Conservation (phyloP, 1,140 invertebrate genomes). For the Drosophila aff. region DNA sequence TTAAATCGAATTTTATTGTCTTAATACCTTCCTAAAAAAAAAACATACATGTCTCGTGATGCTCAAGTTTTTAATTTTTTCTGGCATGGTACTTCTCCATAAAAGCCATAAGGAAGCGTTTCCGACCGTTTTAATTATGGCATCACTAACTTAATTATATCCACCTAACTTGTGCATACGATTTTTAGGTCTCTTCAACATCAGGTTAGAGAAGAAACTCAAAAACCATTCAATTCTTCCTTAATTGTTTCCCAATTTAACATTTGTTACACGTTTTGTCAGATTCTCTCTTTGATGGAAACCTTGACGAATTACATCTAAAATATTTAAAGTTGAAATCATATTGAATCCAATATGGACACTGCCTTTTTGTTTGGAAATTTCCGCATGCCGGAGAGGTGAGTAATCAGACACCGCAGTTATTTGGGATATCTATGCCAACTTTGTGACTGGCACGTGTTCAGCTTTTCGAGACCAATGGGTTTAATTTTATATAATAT, state of each 20-base stretch:
- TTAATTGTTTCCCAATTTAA: not conserved
- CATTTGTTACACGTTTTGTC: constrained; percentile 7
- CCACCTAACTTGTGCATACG: constrained; percentile 7
- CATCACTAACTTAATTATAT: constrained; percentile 31
- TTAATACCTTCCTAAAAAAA: constrained; percentile 6
- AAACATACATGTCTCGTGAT: constrained; percentile 2
- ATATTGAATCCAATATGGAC: constrained; percentile 20
- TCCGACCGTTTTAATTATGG: constrained; percentile 22
- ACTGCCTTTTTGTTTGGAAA: constrained; percentile 22
- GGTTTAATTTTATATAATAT: not conserved
- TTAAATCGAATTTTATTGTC: constrained; percentile 34
- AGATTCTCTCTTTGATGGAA: not conserved
- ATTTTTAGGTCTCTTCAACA: not conserved
- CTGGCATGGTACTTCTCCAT: constrained; percentile 25
- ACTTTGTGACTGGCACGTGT: constrained; percentile 39
- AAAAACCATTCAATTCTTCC: not conserved
- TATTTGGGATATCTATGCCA: constrained; percentile 17
- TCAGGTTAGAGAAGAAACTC: not conserved
- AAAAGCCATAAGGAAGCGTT: constrained; percentile 29
- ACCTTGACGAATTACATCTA: constrained; percentile 3
- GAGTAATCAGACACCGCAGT: constrained; percentile 20
- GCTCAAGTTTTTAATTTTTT: constrained; percentile 20
- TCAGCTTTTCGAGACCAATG: constrained; percentile 4
- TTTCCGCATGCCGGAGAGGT: constrained; percentile 41
- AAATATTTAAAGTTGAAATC: constrained; percentile 5